Base-by-base conservation (phyloP, 2,113 vertebrate species). In the Bostrychus sinensis region DNA sequence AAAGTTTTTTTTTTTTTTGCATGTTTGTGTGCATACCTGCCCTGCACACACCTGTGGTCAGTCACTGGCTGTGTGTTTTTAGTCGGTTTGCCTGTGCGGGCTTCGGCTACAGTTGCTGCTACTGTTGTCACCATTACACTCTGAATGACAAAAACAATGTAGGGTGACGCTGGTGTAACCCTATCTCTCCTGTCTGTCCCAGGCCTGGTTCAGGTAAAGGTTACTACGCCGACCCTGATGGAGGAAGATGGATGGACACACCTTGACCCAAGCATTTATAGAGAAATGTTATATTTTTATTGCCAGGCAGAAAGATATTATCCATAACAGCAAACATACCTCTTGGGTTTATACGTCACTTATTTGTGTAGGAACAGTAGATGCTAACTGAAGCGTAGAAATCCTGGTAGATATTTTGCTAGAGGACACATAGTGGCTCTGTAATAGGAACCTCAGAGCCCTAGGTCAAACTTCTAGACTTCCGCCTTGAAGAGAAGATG, bases 301-400 rank as follows among this genome's bases (percentile, higher is more conserved):
- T 86, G 88, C 82, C 74, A 70, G 72, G 85, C 72, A 59, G 76
- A 66, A 70, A 64, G 60, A 72, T 50, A 70, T 84, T 81, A 83
- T 82, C 80, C 78, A 84, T 77, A 76, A 75, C 69, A 57, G 72
- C 78, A 68, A 77, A 62, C 86, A 87, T 77, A 84, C 70, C 84
- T 83, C 62, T 74, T 69, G 66, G 88, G 86, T 89, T 91, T 89
- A 91, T 92, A 89, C 69, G 81, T 91, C 80, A 91, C 88, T 71
- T 26, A 92, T 91, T 91, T 84, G 62, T 73, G 75, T 72, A 75
- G 45, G 80, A 83, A 82, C 78, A 78, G 77, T 79, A 62, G 82
- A 84, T 56, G 84, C 79, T 90, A 86, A 91, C 77, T 75, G 84
- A 84, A 84, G 88, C 88, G 37, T 85, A 8, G 70, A 78, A 61